phyloP scores from a whole-genome alignment of 2,113 vertebrate genomes.

The Pungitius pungitius region DNA sequence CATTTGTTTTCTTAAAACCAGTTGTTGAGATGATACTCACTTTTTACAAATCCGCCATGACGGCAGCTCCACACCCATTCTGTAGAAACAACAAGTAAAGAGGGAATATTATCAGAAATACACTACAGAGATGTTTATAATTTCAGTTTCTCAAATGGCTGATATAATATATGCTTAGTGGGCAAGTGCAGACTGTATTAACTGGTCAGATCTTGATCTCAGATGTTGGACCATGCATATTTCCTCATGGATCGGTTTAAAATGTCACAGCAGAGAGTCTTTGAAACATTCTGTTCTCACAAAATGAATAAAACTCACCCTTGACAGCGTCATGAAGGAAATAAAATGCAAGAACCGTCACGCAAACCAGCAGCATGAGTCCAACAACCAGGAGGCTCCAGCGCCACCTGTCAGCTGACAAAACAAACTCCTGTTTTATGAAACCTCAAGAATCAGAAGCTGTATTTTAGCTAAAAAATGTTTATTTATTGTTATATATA shows the following conservation, averaged over 20 bases:
- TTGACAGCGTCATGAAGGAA: constrained; percentile 76
- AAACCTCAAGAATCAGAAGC: background rate
- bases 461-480: background rate
- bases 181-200: background rate
- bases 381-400: constrained; percentile 75
- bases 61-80: constrained; percentile 64
- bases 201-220: background rate
- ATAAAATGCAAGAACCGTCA: constrained; percentile 70
- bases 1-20: background rate
- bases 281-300: background rate
- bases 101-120: constrained; percentile 16
- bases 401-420: constrained; percentile 69
- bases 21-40: constrained; percentile 57
- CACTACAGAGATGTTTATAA: background rate
- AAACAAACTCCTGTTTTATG: background rate
- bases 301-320: constrained; percentile 75
- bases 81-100: constrained; percentile 37
- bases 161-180: background rate
- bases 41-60: constrained; percentile 40
- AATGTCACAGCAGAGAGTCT: background rate
- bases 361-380: constrained; percentile 65
- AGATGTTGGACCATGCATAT: background rate
- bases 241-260: constrained; percentile 1
- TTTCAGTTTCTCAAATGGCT: background rate
- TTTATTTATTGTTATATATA: too few species aligned